Percentiles rank a stretch among this genome's conserved stretches.
Conservation (phyloP, 2,797 vertebrate genomes). For the Phrynocephalus guinanensis region DNA sequence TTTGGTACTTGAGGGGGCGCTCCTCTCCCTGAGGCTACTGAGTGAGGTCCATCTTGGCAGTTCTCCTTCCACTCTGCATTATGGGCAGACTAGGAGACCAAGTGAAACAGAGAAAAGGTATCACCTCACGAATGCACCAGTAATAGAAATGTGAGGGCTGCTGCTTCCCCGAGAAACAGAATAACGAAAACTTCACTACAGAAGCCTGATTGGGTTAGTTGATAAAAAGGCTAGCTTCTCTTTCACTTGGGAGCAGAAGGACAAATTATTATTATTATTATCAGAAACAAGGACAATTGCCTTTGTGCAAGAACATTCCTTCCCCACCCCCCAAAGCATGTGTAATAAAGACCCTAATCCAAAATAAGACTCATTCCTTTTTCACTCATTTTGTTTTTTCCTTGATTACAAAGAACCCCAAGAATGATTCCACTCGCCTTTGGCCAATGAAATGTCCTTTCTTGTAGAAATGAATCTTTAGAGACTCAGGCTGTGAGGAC, state of each 20-base stretch:
- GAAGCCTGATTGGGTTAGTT: not conserved
- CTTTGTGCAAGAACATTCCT: not conserved
- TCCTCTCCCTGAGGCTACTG: conserved; percentile 72
- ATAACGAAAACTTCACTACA: not conserved
- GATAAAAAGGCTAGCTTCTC: too few relatives aligned
- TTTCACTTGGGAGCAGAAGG: not conserved
- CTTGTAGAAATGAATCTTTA: not conserved
- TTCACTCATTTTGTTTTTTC: not conserved
- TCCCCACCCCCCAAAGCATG: not conserved
- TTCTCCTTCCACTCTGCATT: conserved; percentile 77
- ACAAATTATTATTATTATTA: not conserved
- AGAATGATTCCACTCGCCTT: not conserved
- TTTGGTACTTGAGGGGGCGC: conserved; percentile 81
- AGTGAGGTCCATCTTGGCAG: conserved; percentile 65
- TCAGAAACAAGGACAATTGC: not conserved
- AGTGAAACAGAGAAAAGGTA: not conserved
- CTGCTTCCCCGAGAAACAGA: not conserved
- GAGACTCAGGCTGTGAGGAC: not conserved
- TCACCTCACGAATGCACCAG: too few relatives aligned
- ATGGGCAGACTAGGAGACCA: conserved; percentile 56
- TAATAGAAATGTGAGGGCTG: not conserved
- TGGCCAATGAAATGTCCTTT: not conserved
- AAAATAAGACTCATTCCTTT: not conserved
- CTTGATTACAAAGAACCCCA: not conserved
- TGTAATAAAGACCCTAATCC: not conserved